Conservation (phyloP, 2,797 vertebrate genomes). For the Channa striata region DNA sequence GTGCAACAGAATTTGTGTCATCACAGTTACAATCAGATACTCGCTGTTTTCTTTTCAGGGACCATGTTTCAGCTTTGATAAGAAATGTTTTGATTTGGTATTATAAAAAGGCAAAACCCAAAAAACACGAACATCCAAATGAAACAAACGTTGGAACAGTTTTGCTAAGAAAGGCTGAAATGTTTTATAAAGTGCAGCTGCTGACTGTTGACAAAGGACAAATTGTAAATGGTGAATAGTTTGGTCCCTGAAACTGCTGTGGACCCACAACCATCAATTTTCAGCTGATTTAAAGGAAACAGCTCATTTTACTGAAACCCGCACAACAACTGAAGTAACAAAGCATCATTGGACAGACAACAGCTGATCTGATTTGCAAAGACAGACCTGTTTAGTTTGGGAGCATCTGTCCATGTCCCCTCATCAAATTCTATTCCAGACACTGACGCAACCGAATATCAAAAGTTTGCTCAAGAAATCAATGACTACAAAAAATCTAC, state of each 20-base stretch:
- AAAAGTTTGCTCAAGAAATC: constrained; percentile 29
- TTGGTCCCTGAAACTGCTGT: neutral
- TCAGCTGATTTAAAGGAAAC: neutral
- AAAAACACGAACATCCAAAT: too few species aligned
- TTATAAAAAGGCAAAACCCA: neutral
- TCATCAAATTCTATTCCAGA: neutral
- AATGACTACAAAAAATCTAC: constrained; percentile 51
- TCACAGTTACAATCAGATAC: neutral
- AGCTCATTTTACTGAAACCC: neutral
- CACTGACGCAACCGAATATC: constrained; percentile 11
- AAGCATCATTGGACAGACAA: neutral
- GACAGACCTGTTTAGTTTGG: constrained; percentile 1
- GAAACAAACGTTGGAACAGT: neutral
- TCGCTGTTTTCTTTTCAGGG: neutral
- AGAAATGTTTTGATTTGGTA: neutral
- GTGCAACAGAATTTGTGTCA: neutral
- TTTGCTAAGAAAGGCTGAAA: neutral
- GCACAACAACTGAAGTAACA: neutral
- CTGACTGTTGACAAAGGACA: neutral
- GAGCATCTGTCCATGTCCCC: constrained; percentile 6
- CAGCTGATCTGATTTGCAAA: neutral
- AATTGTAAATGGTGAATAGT: too few species aligned
- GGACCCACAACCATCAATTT: neutral
- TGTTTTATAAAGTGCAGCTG: neutral
- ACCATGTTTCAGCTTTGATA: neutral